Base-by-base conservation (phyloP, 2,797 vertebrate genomes). In the Borostomias antarcticus region DNA sequence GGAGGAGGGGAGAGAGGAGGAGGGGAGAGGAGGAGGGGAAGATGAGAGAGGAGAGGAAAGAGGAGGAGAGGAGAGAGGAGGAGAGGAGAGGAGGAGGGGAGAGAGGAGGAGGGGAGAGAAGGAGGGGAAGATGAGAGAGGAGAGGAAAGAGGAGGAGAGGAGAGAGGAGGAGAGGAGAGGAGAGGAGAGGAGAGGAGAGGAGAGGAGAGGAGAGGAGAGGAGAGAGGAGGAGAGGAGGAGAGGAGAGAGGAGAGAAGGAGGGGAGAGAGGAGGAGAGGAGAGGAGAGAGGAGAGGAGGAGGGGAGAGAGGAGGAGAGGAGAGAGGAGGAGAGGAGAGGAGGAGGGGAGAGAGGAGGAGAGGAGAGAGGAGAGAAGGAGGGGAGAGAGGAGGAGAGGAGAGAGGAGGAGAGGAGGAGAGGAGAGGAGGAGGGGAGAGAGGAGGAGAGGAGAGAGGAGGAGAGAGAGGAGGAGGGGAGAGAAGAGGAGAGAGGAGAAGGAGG, bases 121-220 rank as follows among this genome's bases (percentile, higher is more conserved):
- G n/a, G 7, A 11, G 9, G n/a, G n/a, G n/a, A n/a, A n/a, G n/a
- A n/a, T n/a, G n/a, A n/a, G n/a, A n/a, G 4, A 19, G 17, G 1
- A 6, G 3, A 4, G 19, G n/a, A 19, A 4, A 19, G 17, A 4
- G 17, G 15, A 47, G 43, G 17, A 47, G 17, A 47, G 15, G 43
- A n/a, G 33, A n/a, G n/a, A n/a, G 10, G 33, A 35, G 33, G 33
- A 37, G 7, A 33, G 4, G 4, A 33, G 32, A 98, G 86, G 95
- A 95, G 83, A 98, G 96, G 4, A 90, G 73, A 0, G 96, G 96
- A 48, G 90, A 74, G 37, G 57, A 37, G 58, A 26, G 25, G 37
- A 19, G 33, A 15, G 15, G 10, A 21, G 23, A 11, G 25, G 37
- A 45, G 25, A 28, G 57, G 19, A 2, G 32, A 15, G 6, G 23